Evolutionary conservation across 1,140 invertebrate genomes (phyloP), one percentile per base, ranked within the genome.

Genomic region (Elysia chlorotica): DNA sequence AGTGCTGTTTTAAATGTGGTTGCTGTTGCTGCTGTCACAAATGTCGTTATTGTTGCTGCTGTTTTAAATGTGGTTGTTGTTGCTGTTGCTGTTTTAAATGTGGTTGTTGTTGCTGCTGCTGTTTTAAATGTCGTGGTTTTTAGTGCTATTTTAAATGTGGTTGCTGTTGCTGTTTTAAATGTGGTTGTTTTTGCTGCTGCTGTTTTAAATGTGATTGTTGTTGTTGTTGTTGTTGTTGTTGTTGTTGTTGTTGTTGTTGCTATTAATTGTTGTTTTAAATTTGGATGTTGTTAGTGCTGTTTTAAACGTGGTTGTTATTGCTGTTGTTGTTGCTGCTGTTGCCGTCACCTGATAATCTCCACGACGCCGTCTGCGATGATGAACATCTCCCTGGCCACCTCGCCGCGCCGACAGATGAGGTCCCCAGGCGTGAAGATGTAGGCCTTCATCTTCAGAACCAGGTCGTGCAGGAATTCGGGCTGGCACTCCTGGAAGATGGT

Each of bases 341-440:
- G n/a, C 10, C 25, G 74, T 81, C 83, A 92, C 91, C 90, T 91
- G 28, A 88, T 83, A 25, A 99, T 96, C 89, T 99, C 96, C 31
- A 98, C 89, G 77, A 98, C 96, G 6, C 96, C 96, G 86, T 98
- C 96, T 14, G 96, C 96, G 81, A 98, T 98, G 80, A 99, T 98
- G 83, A 98, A 99, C 96, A 99, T 98, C 88, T 99, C 96, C 78
- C 96, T 88, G 0, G 96, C 96, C 19, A 97, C 95, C 89, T 97
- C 93, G 78, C 95, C 96, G 87, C 97, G 96, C 1, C 96, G 91
- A 84, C 96, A 98, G 81, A 98, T 97, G 38, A 96, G 93, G 87
- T 98, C 96, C 30, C 96, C 96, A 0, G 96, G 96, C 19, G 96
- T 98, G 85, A 98, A 98, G 85, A 98, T 98, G 84, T 96, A 97